These are phyloP conservation scores for Onychostoma macrolepis DNA, from an alignment of 2,113 vertebrate genomes.

Conservation along the genomic window DNA sequence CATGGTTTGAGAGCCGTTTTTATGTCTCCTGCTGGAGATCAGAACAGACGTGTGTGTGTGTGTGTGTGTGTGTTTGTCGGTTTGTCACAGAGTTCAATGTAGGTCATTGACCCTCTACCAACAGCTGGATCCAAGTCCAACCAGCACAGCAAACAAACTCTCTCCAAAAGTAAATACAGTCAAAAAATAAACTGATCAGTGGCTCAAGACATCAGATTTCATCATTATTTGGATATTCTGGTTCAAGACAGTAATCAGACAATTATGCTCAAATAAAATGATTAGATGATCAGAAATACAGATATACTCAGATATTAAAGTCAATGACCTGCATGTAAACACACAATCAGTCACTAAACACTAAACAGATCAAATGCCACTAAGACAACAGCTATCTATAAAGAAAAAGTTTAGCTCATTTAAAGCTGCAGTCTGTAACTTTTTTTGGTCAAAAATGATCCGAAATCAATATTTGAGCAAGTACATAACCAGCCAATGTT, in stretches of 20 bases:
- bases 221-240: background rate
- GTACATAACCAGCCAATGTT: no score
- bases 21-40: background rate
- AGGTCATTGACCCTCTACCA: background rate
- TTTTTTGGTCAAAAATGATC: no score
- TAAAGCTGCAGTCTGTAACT: no score
- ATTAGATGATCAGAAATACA: background rate
- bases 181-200: background rate
- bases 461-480: no score
- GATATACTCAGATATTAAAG: background rate
- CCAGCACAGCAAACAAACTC: background rate
- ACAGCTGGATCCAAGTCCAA: background rate
- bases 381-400: background rate
- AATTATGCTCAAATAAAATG: background rate
- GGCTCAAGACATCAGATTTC: background rate
- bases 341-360: background rate
- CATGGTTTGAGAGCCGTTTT: slow-evolving; percentile 19
- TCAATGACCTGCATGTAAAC: background rate
- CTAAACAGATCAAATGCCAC: background rate
- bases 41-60: background rate
- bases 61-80: background rate
- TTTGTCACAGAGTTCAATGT: background rate
- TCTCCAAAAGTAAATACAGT: background rate
- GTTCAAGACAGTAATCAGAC: background rate
- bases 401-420: no score